Conservation (phyloP, 2,888 invertebrate species). For the Taenaris catops region DNA sequence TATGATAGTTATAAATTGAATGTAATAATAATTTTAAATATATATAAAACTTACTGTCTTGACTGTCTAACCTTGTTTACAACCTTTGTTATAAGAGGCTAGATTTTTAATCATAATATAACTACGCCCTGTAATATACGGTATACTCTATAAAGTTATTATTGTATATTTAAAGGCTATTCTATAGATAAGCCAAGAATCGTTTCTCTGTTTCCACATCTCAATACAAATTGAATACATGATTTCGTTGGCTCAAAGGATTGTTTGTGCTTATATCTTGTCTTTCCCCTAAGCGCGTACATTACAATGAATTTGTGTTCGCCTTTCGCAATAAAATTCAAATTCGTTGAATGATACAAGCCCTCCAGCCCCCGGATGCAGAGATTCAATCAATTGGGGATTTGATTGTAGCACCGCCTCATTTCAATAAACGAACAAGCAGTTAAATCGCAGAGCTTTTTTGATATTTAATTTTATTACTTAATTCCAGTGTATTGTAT, state of each 20-base stretch:
- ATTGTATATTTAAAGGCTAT: neutral
- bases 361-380: constrained; percentile 33
- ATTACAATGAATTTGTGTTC: constrained; percentile 52
- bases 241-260: constrained; percentile 51
- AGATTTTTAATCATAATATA: too few relatives aligned
- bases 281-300: constrained; percentile 50
- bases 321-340: constrained; percentile 59
- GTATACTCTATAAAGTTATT: too few relatives aligned
- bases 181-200: constrained; percentile 1
- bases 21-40: too few relatives aligned
- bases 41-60: too few relatives aligned
- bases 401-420: constrained; percentile 49
- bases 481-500: constrained; percentile 12
- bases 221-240: constrained; percentile 62
- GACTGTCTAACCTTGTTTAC: too few relatives aligned
- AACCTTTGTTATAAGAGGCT: too few relatives aligned
- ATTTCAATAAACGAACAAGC: constrained; percentile 46
- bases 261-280: constrained; percentile 48
- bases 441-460: constrained; percentile 30
- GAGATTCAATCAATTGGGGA: constrained; percentile 62
- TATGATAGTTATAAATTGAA: too few relatives aligned
- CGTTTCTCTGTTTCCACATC: constrained; percentile 28
- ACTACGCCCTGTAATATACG: too few relatives aligned
- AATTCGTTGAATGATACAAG: constrained; percentile 43
- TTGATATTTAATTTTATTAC: constrained; percentile 19